These are phyloP conservation scores for Lonchura striata DNA, from an alignment of 2,113 vertebrate genomes.

Conservation along the genomic window DNA sequence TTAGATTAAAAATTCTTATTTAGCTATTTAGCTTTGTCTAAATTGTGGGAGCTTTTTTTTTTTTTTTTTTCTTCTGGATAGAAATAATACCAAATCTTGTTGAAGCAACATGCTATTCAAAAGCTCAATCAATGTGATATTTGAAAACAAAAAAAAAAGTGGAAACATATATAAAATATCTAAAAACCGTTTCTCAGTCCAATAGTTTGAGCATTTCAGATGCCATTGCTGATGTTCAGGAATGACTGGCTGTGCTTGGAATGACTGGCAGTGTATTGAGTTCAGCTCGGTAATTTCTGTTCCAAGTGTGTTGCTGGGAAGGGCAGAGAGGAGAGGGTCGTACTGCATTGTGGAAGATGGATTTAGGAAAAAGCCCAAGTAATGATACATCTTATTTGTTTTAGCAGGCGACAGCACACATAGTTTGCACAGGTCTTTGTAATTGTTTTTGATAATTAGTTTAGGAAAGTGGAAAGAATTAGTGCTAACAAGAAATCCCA, in stretches of 20 bases:
- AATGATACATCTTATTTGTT: not conserved
- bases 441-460: not conserved
- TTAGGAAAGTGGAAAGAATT: not conserved
- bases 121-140: not conserved
- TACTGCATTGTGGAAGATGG: not conserved
- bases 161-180: not conserved
- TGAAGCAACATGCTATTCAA: not conserved
- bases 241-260: not conserved
- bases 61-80: not conserved
- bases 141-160: not conserved
- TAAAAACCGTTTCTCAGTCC: not conserved
- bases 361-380: not conserved
- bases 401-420: not conserved
- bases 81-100: not conserved
- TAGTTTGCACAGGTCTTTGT: not conserved
- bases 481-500: not conserved
- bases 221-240: not conserved
- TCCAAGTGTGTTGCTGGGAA: not conserved
- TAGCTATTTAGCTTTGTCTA: slow-evolving; percentile 21
- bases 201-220: not conserved
- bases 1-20: slow-evolving; percentile 26
- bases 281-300: not conserved
- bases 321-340: not conserved
- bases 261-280: not conserved
- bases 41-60: not conserved